These are phyloP conservation scores for Kradibia gibbosae DNA, from an alignment of 1,140 invertebrate species.

Conservation along the genomic window DNA sequence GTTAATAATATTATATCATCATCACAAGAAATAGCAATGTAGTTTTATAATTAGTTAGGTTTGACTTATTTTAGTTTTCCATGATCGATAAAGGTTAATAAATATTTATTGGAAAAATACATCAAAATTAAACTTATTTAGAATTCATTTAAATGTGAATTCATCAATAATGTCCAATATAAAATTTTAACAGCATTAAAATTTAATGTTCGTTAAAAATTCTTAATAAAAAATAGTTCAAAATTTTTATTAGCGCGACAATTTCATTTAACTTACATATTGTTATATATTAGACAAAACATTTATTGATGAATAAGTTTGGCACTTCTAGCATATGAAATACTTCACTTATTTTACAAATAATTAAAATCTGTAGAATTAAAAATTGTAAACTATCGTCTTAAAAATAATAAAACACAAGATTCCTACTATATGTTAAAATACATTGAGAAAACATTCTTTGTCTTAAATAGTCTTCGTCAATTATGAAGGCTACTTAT, in stretches of 20 bases:
- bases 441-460: slow-evolving; percentile 5
- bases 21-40: neutral
- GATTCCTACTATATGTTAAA: neutral
- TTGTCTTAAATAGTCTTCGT: slow-evolving; percentile 29
- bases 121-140: slow-evolving; percentile 3
- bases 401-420: slow-evolving; percentile 20
- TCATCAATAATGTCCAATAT: neutral
- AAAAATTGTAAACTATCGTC: slow-evolving; percentile 1
- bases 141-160: neutral
- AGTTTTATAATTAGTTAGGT: neutral
- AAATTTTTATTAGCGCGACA: neutral
- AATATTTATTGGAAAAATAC: slow-evolving; percentile 7
- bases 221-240: neutral
- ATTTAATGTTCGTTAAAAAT: neutral
- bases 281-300: slow-evolving; percentile 4
- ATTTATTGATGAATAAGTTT: neutral
- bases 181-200: neutral
- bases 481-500: neutral
- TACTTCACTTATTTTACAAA: slow-evolving; percentile 22
- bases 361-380: slow-evolving; percentile 29
- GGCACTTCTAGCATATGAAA: slow-evolving; percentile 14
- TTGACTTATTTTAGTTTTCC: neutral
- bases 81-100: neutral
- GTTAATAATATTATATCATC: neutral
- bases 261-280: slow-evolving; percentile 6